Evolutionary conservation across 2,888 invertebrate species (phyloP).

Genomic region (Ophonus ardosiacus): DNA sequence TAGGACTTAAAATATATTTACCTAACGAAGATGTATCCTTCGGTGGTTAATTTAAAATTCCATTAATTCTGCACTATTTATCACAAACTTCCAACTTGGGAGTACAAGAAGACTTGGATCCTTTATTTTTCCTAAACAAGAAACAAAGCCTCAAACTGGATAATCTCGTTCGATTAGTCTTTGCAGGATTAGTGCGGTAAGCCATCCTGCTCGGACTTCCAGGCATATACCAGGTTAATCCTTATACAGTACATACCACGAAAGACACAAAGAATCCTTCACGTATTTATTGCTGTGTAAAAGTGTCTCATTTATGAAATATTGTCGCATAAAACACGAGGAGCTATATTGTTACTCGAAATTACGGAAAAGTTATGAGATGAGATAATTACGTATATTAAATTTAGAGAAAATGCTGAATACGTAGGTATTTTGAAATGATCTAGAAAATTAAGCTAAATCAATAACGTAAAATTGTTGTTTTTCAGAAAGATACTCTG

Average conservation of each 20-base stretch:
- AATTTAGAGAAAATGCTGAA: too few species aligned
- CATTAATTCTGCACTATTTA: conserved; percentile 2
- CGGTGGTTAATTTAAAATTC: not conserved
- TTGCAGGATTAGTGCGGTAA: conserved; percentile 21
- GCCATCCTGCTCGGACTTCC: conserved; percentile 18
- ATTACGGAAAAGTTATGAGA: too few species aligned
- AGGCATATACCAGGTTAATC: conserved; percentile 18
- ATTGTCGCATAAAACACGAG: not conserved
- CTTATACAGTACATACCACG: not conserved
- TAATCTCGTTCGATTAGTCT: conserved; percentile 41
- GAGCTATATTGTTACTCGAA: too few species aligned
- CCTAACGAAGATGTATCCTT: not conserved
- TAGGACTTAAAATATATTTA: not conserved
- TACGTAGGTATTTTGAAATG: too few species aligned
- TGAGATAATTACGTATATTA: too few species aligned
- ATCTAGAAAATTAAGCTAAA: too few species aligned
- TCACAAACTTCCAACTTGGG: conserved; percentile 1
- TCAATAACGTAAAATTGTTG: too few species aligned
- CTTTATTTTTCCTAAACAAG: conserved; percentile 24
- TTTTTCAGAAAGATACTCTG: too few species aligned
- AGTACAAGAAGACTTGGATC: not conserved
- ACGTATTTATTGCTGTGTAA: not conserved
- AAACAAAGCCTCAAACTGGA: conserved; percentile 35
- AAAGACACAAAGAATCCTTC: not conserved
- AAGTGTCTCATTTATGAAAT: not conserved